Evolutionary conservation across 2,113 vertebrate genomes (phyloP).

Genomic region (Macquaria ambigua): DNA sequence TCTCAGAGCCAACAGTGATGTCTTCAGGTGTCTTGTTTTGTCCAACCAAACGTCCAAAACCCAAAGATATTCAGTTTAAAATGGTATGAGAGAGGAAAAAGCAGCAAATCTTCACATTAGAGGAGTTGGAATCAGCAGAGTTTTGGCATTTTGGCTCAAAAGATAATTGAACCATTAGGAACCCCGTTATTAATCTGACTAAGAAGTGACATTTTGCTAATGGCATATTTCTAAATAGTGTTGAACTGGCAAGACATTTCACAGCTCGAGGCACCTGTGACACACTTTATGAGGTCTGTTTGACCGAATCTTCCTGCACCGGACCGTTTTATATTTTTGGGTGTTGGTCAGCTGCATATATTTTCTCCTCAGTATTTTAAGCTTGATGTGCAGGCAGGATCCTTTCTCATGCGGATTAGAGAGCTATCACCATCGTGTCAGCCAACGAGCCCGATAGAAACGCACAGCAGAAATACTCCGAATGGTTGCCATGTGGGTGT

Average conservation of each 20-base stretch:
- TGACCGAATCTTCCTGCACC: not conserved
- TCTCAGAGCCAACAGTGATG: too few species aligned
- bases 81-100: too few species aligned
- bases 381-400: not conserved
- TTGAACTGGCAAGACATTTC: not conserved
- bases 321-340: not conserved
- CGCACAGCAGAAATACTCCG: not conserved
- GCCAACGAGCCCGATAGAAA: not conserved
- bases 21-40: not conserved
- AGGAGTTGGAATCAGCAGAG: not conserved
- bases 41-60: not conserved
- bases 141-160: not conserved
- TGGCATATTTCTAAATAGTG: not conserved
- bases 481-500: conserved; percentile 53
- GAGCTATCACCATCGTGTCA: not conserved
- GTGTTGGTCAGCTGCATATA: conserved; percentile 17
- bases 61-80: not conserved
- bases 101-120: not conserved
- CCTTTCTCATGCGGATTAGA: conserved; percentile 10
- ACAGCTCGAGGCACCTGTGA: conserved; percentile 22
- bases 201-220: not conserved
- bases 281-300: conserved; percentile 5
- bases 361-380: not conserved
- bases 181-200: not conserved
- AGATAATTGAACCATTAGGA: not conserved